These are phyloP conservation scores for Pseudopodoces humilis DNA, from an alignment of 2,113 vertebrate species.

Conservation along the genomic window DNA sequence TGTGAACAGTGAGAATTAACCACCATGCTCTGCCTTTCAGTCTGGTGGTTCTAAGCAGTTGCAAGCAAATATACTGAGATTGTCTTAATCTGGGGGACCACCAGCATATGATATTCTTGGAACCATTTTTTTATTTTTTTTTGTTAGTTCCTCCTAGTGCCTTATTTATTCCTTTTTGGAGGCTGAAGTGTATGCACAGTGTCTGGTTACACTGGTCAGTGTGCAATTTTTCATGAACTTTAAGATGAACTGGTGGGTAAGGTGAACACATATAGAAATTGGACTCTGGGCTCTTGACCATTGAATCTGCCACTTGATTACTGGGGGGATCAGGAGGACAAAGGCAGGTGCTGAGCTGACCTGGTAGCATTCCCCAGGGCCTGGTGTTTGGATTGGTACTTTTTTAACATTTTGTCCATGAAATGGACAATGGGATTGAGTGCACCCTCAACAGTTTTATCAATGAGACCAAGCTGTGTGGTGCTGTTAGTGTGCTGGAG, in stretches of 20 bases:
- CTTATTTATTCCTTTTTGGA: not conserved
- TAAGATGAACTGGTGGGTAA: fast-evolving
- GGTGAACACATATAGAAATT: not conserved
- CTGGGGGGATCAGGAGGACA: not conserved
- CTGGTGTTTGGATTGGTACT: fast-evolving
- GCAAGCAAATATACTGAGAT: not conserved
- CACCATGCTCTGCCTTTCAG: not conserved
- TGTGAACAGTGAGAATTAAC: not conserved
- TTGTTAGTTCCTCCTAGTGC: not conserved
- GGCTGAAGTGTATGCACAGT: not conserved
- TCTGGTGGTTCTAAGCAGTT: not conserved
- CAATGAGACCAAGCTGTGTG: not conserved
- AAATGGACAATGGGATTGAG: fast-evolving
- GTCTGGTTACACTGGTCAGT: fast-evolving
- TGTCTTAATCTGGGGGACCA: not conserved
- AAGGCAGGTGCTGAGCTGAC: not conserved
- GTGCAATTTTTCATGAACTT: not conserved
- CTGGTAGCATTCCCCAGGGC: not conserved
- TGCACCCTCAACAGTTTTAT: not conserved
- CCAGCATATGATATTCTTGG: not conserved
- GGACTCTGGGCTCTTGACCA: not conserved
- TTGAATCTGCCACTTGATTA: not conserved
- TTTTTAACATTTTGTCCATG: not conserved
- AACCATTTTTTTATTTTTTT: not conserved
- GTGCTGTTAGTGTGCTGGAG: fast-evolving